Evolutionary conservation across 2,797 vertebrate genomes (phyloP).

Genomic region (Ambastaia sidthimunki): DNA sequence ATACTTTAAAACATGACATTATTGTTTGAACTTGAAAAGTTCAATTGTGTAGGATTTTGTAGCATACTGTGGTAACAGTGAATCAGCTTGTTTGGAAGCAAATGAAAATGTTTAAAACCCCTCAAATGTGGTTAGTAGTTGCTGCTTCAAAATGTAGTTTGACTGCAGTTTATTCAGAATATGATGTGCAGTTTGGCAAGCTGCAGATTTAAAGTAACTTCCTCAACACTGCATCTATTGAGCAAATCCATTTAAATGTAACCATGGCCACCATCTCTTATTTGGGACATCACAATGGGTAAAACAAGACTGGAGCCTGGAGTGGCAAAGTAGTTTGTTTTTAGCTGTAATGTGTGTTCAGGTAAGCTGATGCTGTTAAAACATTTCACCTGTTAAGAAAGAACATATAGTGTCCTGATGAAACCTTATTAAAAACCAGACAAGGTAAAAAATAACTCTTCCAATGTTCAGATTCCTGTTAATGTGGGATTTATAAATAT

Average conservation of each 20-base stretch:
- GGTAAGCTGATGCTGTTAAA: neutral
- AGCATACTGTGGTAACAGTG: no score
- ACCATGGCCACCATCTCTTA: no score
- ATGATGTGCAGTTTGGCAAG: no score
- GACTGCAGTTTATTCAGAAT: neutral
- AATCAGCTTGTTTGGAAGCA: no score
- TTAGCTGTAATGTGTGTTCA: neutral
- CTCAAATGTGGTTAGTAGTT: neutral
- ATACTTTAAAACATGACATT: no score
- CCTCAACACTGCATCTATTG: neutral
- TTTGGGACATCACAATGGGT: no score
- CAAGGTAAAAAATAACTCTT: slow-evolving; percentile 10
- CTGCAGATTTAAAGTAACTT: neutral
- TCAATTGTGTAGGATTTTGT: no score
- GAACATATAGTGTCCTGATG: neutral
- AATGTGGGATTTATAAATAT: slow-evolving; percentile 31
- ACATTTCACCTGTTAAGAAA: neutral
- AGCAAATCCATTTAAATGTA: neutral
- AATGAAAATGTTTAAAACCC: no score
- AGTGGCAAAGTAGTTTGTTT: no score
- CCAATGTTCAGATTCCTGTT: neutral
- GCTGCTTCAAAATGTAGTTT: neutral
- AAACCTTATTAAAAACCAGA: slow-evolving; percentile 7
- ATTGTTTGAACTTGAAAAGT: no score
- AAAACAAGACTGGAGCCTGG: no score